A percentile compares a stretch with the other conserved stretches of the same genome.
These are phyloP conservation scores for Drymonia ruficornis DNA, from an alignment of 2,888 invertebrate species.

Conservation along the genomic window DNA sequence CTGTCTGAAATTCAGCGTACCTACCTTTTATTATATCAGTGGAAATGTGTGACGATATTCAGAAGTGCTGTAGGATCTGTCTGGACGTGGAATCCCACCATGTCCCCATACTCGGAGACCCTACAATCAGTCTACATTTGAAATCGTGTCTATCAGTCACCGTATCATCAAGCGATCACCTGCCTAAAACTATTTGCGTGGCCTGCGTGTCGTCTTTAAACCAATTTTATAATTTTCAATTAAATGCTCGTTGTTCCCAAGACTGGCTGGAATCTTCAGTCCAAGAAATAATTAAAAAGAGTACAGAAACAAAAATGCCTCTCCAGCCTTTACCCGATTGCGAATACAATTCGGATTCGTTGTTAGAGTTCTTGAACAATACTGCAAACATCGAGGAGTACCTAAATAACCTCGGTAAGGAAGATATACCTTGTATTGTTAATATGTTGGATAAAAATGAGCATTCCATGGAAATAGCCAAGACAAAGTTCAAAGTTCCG, in stretches of 20 bases:
- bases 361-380: slow-evolving; percentile 76
- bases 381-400: slow-evolving; percentile 78
- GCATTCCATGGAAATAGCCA: slow-evolving; percentile 49
- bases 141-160: slow-evolving; percentile 70
- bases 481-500: slow-evolving; percentile 49
- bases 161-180: slow-evolving; percentile 58
- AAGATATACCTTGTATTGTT: slow-evolving; percentile 76
- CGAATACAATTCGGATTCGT: slow-evolving; percentile 78
- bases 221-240: slow-evolving; percentile 76
- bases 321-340: slow-evolving; percentile 77
- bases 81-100: slow-evolving; percentile 67
- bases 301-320: slow-evolving; percentile 58
- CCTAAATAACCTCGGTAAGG: slow-evolving; percentile 73
- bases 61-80: slow-evolving; percentile 74
- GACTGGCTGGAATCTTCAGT: slow-evolving; percentile 73
- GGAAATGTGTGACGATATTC: slow-evolving; percentile 41
- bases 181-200: slow-evolving; percentile 70
- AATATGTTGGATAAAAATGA: slow-evolving; percentile 74
- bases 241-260: slow-evolving; percentile 75
- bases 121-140: slow-evolving; percentile 66
- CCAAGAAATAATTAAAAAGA: slow-evolving; percentile 62
- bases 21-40: no score
- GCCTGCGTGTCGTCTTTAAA: slow-evolving; percentile 69
- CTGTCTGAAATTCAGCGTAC: no score
- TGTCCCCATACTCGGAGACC: slow-evolving; percentile 67